These are phyloP conservation scores for Lomographa bimaculata DNA, from an alignment of 2,888 invertebrate species.

Conservation along the genomic window DNA sequence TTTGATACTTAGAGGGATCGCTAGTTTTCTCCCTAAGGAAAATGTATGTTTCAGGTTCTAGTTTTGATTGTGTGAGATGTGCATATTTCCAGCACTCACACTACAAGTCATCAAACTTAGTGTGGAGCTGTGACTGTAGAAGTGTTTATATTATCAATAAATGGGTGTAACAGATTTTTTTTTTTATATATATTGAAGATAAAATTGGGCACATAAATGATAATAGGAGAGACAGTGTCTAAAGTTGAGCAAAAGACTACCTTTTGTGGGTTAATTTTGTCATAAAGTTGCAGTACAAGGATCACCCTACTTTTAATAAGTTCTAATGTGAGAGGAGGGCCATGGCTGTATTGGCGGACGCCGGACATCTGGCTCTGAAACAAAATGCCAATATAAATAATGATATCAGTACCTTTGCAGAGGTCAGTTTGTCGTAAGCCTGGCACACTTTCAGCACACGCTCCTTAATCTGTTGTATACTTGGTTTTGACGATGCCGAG, in stretches of 20 bases:
- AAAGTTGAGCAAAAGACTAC: constrained; percentile 78
- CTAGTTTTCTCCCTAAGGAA: too few relatives aligned
- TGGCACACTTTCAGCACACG: constrained; percentile 94
- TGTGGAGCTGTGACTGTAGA: too few relatives aligned
- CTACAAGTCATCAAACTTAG: too few relatives aligned
- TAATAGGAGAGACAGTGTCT: too few relatives aligned
- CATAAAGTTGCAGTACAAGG: constrained; percentile 98
- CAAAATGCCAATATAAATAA: constrained; percentile 65
- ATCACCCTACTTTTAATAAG: constrained; percentile 94
- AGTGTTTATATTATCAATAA: too few relatives aligned
- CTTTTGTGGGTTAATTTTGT: constrained; percentile 97
- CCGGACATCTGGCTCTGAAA: constrained; percentile 87
- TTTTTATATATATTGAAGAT: constrained; percentile 1
- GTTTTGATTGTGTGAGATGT: too few relatives aligned
- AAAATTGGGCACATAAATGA: constrained; percentile 1
- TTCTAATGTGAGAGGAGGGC: constrained; percentile 91
- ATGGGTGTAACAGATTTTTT: too few relatives aligned
- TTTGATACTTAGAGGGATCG: too few relatives aligned
- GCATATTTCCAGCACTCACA: too few relatives aligned
- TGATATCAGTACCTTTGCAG: constrained; percentile 88
- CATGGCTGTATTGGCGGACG: constrained; percentile 89
- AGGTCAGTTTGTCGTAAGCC: constrained; percentile 94
- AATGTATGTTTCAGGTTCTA: too few relatives aligned
- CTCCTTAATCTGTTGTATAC: constrained; percentile 87
- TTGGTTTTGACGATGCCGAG: constrained; percentile 74